These are phyloP conservation scores for Pterocles orientalis DNA, from an alignment of 2,113 vertebrate genomes.

Conservation along the genomic window DNA sequence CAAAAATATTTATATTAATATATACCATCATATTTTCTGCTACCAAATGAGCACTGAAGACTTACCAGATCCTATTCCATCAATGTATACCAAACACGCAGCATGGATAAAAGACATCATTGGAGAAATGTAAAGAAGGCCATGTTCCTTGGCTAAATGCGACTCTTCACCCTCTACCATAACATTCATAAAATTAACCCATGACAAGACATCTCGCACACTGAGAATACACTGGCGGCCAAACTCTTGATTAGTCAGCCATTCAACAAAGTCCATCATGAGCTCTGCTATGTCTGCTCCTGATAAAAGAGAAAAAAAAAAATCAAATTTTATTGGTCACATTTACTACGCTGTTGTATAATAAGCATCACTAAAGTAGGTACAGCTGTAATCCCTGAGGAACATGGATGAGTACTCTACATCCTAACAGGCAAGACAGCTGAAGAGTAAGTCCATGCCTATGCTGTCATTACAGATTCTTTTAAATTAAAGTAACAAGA, in stretches of 20 bases:
- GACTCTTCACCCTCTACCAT: slow-evolving; percentile 73
- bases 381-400: background rate
- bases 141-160: slow-evolving; percentile 29
- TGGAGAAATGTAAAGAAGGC: slow-evolving; percentile 64
- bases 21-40: background rate
- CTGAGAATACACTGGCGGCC: slow-evolving; percentile 90
- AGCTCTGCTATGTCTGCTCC: slow-evolving; percentile 86
- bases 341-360: background rate
- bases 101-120: slow-evolving; percentile 90
- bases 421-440: background rate
- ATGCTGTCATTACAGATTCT: background rate
- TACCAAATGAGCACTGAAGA: background rate
- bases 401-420: accelerated
- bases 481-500: background rate
- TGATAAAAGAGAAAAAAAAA: background rate
- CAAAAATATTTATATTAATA: background rate
- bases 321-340: background rate
- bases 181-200: slow-evolving; percentile 92
- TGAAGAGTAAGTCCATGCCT: background rate
- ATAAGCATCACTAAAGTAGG: background rate
- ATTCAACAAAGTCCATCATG: slow-evolving; percentile 95
- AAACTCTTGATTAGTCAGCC: slow-evolving; percentile 91
- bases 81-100: slow-evolving; percentile 92
- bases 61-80: slow-evolving; percentile 93
- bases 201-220: slow-evolving; percentile 90